Evolutionary conservation across 2,113 vertebrate species (phyloP), one percentile per base, ranked within the genome.

Genomic region (Heterochromis multidens): DNA sequence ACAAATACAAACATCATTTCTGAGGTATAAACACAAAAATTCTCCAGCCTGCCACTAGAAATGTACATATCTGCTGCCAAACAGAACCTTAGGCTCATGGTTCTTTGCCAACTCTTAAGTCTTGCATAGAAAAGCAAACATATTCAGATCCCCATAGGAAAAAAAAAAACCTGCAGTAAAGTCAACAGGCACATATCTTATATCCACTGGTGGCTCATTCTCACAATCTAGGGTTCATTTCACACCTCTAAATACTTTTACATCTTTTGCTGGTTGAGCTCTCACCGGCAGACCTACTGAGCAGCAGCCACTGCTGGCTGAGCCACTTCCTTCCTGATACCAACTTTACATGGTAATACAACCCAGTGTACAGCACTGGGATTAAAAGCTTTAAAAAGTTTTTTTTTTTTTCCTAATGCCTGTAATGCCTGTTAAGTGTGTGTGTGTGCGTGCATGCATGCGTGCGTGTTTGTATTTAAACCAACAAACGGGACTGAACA

Each of bases 151-250:
- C 84, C 80, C 23, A 84, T 19, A 86, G 93, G 87, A 12, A 3
- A 63, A 82, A 89, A 56, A 29, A 52, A 60, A 80, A 27, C 83
- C 90, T 79, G 78, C 67, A 86, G 88, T 80, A 81, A 89, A 91
- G 87, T 91, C 87, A 93, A 94, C 81, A 94, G 72, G 60, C 87
- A 89, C 58, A 81, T 81, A 91, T 89, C 87, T 52, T 19, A 56
- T 58, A 88, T 85, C 72, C 83, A 93, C 86, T 46, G 3, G 77
- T 63, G 40, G 77, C 70, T 88, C 60, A 59, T 85, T 90, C 77
- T 65, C 58, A 80, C 11, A 58, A 79, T 85, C 67, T 7, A 79
- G 60, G 86, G 65, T 82, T 83, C 59, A 89, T 90, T 91, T 91
- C 90, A 89, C 67, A 89, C 60, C 84, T 83, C 16, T 79, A 65